Evolutionary conservation across 1,140 invertebrate species (phyloP), one percentile per base, ranked within the genome.

Genomic region (Drusus annulatus): DNA sequence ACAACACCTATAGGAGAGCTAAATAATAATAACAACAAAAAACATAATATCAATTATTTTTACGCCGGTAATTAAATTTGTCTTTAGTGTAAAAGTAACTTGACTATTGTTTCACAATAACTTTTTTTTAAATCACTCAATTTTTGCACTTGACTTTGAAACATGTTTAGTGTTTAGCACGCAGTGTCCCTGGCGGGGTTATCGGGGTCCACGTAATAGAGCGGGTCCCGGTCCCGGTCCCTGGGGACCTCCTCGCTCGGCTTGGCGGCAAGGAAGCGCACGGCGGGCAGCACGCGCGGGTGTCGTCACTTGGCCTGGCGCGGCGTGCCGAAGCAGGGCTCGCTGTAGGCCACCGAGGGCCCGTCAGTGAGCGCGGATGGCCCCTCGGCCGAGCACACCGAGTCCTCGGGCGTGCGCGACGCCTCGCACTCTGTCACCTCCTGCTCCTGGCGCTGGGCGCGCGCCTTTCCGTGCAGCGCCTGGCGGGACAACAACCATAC

Each of bases 341-440:
- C 82, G 75, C 80, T 81, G 76, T 83, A 83, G 73, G 82, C 82
- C 56, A 83, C 82, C 19, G 77, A 79, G 60, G 82, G 82, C 23
- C 85, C 88, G 78, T 90, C 89, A 0, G 88, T 89, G 85, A 88
- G 88, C 81, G 89, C 88, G 17, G 88, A 89, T 19, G 94, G 93
- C 3, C 94, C 94, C 87, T 95, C 94, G 54, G 90, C 92, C 81
- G 93, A 94, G 85, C 94, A 95, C 16, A 95, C 93, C 1, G 94
- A 95, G 84, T 95, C 94, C 84, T 92, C 91, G 0, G 91, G 92
- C 21, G 91, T 93, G 31, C 93, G 89, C 0, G 93, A 94, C 0
- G 92, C 92, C 87, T 94, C 93, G 21, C 92, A 92, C 85, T 94
- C 93, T 50, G 92, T 93, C 62, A 91, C 89, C 86, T 92, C 91